Evolutionary conservation across 2,797 vertebrate genomes (phyloP).

Genomic region (Phrynocephalus forsythii): DNA sequence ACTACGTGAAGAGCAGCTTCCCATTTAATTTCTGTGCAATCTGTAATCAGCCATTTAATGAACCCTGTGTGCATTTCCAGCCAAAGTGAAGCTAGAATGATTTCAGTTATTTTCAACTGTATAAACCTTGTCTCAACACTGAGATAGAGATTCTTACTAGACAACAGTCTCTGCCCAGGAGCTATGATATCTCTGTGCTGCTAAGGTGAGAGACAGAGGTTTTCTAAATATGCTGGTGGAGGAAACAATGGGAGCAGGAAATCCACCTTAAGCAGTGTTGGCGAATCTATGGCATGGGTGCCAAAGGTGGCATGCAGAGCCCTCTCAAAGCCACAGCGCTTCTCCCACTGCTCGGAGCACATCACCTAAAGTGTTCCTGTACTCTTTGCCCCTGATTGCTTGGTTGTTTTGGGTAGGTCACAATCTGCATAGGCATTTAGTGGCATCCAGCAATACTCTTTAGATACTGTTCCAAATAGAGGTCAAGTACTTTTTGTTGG

Average conservation of each 20-base stretch:
- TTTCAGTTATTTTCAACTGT: too few species aligned
- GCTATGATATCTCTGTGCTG: neutral
- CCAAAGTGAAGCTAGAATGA: too few species aligned
- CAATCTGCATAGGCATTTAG: neutral
- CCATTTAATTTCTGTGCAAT: too few species aligned
- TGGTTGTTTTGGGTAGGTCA: neutral
- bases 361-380: too few species aligned
- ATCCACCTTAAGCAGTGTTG: too few species aligned
- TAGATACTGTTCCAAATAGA: neutral
- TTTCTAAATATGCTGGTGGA: neutral
- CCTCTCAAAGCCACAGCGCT: too few species aligned
- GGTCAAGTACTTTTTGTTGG: neutral
- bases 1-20: too few species aligned
- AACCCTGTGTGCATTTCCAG: too few species aligned
- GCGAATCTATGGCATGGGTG: too few species aligned
- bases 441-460: neutral
- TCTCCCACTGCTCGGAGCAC: too few species aligned
- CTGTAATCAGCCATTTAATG: too few species aligned
- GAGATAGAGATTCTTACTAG: neutral
- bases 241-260: neutral
- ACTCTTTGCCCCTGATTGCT: neutral
- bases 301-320: too few species aligned
- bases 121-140: neutral
- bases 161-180: neutral
- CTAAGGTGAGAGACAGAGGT: neutral